A percentile compares a stretch with the other conserved stretches of the same genome.
Conservation (phyloP, 2,888 invertebrate genomes). For the Masnerella sp. region DNA sequence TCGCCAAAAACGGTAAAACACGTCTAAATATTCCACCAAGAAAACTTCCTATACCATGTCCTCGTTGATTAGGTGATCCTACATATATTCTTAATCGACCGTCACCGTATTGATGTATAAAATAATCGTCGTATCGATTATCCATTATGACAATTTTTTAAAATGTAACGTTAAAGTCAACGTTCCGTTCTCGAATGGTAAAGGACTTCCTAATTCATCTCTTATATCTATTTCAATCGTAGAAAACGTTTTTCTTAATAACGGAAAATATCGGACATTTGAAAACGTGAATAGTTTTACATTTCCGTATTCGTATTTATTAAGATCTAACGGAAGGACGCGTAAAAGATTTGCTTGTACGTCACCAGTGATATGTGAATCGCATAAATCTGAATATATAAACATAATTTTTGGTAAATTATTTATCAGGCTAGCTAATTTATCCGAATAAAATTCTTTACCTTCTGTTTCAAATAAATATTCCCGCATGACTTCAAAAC, state of each 20-base stretch:
- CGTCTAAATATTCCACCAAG: slow-evolving; percentile 18
- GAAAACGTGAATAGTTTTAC: slow-evolving; percentile 20
- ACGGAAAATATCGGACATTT: slow-evolving; percentile 31
- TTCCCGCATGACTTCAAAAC: neutral
- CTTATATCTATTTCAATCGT: slow-evolving; percentile 44
- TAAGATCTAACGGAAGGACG: slow-evolving; percentile 13
- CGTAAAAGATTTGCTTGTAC: slow-evolving; percentile 25
- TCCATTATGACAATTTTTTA: neutral
- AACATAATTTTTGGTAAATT: slow-evolving; percentile 18
- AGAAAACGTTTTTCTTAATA: slow-evolving; percentile 29
- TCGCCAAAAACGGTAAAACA: slow-evolving; percentile 14
- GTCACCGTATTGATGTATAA: neutral
- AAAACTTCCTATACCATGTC: slow-evolving; percentile 15
- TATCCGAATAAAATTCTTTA: neutral
- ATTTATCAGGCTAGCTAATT: neutral
- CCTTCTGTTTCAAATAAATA: neutral
- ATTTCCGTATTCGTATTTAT: slow-evolving; percentile 23
- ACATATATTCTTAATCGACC: slow-evolving; percentile 8
- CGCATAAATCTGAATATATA: slow-evolving; percentile 29
- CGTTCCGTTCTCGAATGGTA: slow-evolving; percentile 48
- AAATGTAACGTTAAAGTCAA: slow-evolving; percentile 16
- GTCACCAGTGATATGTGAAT: slow-evolving; percentile 29
- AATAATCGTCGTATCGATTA: slow-evolving; percentile 16
- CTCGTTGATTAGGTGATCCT: slow-evolving; percentile 2
- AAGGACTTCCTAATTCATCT: slow-evolving; percentile 27